These are phyloP conservation scores for Fratercula arctica DNA, from an alignment of 2,797 vertebrate species.

Conservation along the genomic window DNA sequence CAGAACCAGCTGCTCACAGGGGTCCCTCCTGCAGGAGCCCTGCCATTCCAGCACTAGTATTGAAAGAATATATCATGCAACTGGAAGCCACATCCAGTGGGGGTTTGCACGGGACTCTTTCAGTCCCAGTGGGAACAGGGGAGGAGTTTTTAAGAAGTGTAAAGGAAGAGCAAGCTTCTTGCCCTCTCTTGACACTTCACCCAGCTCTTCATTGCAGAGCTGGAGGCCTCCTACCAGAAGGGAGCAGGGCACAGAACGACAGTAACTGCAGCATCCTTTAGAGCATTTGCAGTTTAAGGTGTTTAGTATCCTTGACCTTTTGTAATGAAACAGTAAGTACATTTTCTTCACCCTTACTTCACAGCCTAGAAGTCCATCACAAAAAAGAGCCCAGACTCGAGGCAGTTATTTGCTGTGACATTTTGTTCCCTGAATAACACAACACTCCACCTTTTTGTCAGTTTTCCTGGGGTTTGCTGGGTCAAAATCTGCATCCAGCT, in stretches of 20 bases:
- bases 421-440: background rate
- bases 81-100: background rate
- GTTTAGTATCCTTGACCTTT: background rate
- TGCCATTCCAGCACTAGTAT: accelerated
- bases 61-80: background rate
- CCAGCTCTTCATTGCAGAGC: background rate
- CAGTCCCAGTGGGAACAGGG: background rate
- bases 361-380: background rate
- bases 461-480: background rate
- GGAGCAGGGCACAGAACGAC: background rate
- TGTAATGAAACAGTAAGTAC: background rate
- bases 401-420: background rate
- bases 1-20: background rate
- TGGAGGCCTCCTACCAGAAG: background rate
- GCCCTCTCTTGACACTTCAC: background rate
- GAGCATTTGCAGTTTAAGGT: background rate
- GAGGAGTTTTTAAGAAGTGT: background rate
- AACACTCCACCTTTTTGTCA: slow-evolving; percentile 13
- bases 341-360: background rate
- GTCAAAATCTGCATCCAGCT: slow-evolving; percentile 9
- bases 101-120: too few relatives aligned
- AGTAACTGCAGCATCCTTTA: background rate
- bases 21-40: background rate
- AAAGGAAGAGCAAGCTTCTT: background rate
- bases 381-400: background rate